These are phyloP conservation scores for Cherax destructor DNA, from an alignment of 1,140 invertebrate species.

Conservation along the genomic window DNA sequence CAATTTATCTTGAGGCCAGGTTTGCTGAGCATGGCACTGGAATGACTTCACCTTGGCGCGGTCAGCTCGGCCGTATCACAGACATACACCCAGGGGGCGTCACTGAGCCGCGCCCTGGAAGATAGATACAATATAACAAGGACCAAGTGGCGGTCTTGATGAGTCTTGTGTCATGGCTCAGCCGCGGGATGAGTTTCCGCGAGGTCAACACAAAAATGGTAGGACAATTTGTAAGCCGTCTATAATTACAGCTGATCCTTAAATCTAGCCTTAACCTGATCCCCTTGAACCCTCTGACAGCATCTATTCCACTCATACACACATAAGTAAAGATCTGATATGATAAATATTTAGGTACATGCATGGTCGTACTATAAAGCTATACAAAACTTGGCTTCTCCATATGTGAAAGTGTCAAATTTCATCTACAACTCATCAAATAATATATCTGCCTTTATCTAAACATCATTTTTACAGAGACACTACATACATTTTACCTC, in stretches of 20 bases:
- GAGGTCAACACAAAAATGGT: slow-evolving; percentile 29
- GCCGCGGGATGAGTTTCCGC: slow-evolving; percentile 14
- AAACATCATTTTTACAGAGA: slow-evolving; percentile 63
- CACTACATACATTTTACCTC: slow-evolving; percentile 58
- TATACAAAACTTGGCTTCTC: slow-evolving; percentile 58
- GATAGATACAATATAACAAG: slow-evolving; percentile 48
- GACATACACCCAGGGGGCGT: slow-evolving; percentile 66
- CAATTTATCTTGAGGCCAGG: neutral
- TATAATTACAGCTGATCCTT: slow-evolving; percentile 54
- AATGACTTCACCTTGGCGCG: slow-evolving; percentile 66
- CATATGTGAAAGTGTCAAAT: slow-evolving; percentile 59
- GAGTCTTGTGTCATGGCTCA: slow-evolving; percentile 49
- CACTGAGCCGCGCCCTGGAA: slow-evolving; percentile 59
- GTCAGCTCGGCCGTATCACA: slow-evolving; percentile 64
- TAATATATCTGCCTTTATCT: slow-evolving; percentile 63
- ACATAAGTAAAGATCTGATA: slow-evolving; percentile 65
- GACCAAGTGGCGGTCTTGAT: slow-evolving; percentile 18
- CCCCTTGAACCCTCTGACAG: slow-evolving; percentile 56
- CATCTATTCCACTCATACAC: slow-evolving; percentile 58
- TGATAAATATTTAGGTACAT: slow-evolving; percentile 66
- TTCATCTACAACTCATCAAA: slow-evolving; percentile 48
- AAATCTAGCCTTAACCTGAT: slow-evolving; percentile 67
- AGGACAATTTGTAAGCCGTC: slow-evolving; percentile 54
- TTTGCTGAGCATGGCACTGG: slow-evolving; percentile 58
- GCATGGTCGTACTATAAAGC: slow-evolving; percentile 62